Percentiles rank a stretch among this genome's conserved stretches.
These are phyloP conservation scores for Mnemiopsis leidyi DNA, from an alignment of 37 sponge, comb jelly and placozoan genomes.

Conservation along the genomic window DNA sequence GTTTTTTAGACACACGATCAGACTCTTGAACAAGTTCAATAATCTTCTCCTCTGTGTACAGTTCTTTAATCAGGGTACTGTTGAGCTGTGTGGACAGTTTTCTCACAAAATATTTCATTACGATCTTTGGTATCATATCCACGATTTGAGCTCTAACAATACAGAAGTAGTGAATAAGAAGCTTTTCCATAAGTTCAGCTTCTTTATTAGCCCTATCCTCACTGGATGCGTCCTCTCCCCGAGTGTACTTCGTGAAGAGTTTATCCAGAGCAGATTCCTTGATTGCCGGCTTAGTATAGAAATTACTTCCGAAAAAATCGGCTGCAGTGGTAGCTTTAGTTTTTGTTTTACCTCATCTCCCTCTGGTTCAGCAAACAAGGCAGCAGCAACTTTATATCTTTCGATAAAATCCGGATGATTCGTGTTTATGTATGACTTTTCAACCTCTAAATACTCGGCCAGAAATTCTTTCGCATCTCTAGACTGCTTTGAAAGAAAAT, in stretches of 20 bases:
- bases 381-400: background rate
- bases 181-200: constrained; percentile 69
- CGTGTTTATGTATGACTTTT: constrained; percentile 94
- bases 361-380: background rate
- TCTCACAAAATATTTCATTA: constrained; percentile 94
- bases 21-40: constrained; percentile 81
- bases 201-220: constrained; percentile 11
- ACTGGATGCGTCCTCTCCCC: background rate
- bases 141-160: constrained; percentile 89
- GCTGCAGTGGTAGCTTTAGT: background rate
- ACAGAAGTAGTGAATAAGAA: constrained; percentile 84
- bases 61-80: constrained; percentile 78
- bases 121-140: constrained; percentile 84
- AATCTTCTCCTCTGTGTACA: constrained; percentile 74
- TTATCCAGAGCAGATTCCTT: constrained; percentile 4
- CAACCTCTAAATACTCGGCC: constrained; percentile 82
- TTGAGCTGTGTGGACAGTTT: constrained; percentile 79
- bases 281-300: background rate
- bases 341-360: background rate
- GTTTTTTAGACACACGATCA: constrained; percentile 65
- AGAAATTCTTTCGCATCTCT: constrained; percentile 86
- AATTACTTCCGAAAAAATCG: background rate
- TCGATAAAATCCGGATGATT: constrained; percentile 95
- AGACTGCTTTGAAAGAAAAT: constrained; percentile 72
- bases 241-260: background rate